Base-by-base conservation (phyloP, 2,888 invertebrate genomes). In the Dryadula phaetusa region DNA sequence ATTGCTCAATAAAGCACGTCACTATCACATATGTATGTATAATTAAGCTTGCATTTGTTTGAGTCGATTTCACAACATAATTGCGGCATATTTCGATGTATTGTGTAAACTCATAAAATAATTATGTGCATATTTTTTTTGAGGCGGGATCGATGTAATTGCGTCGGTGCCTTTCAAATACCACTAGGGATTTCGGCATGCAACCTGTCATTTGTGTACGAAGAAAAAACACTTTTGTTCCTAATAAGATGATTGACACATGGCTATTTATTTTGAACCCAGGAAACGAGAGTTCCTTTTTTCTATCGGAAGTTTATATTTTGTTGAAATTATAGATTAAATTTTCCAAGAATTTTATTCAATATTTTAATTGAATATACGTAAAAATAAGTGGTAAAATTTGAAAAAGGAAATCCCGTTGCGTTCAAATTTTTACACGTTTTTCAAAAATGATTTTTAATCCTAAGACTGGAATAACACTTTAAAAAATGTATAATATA, bases 191-290 rank as follows among this genome's bases (percentile, higher is more conserved):
- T 67, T 66, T 69, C 66, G 72, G 74, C 72, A 65, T 70, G 68
- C 74, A 71, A 76, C 71, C 79, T 77, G 77, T 75, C 78, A 79
- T 82, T 86, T 84, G 79, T 72, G 64, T 72, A 71, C 66, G 68
- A 70, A 79, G 86, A 85, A 84, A 85, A 83, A 25, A 12, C 3
- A 80, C 81, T 82, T 79, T 79, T 76, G 76, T 74, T 76, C 78
- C 83, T 88, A 88, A 88, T 88, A 86, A 88, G 85, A 79, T 90
- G 91, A 92, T 88, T 92, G 91, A 92, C 91, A 91, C 87, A 77
- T 83, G 82, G 79, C 78, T 82, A 79, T 83, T 82, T 81, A 84
- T 83, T 82, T 82, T 80, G 76, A 76, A 78, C 74, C 74, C 80
- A 76, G 77, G 77, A 78, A 76, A 76, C 72, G 70, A 52, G 61